Conservation (phyloP, 2,888 invertebrate genomes). For the Tipula vernalis region DNA sequence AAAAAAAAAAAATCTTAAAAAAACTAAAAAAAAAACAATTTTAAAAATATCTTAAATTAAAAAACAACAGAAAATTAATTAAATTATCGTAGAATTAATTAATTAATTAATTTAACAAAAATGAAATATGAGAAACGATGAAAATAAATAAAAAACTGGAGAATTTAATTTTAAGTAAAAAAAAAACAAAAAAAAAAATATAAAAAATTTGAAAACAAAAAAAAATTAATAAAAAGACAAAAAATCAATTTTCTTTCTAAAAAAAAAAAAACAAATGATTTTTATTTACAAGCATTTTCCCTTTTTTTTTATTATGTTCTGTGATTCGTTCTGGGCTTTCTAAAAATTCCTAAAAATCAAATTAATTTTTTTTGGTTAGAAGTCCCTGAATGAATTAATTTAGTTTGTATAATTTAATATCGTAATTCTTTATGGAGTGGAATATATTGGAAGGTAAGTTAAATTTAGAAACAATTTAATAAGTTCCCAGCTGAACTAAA, state of each 20-base stretch:
- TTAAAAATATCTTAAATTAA: neutral
- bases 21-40: neutral
- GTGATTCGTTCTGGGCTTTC: too few relatives aligned
- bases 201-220: neutral
- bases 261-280: conserved; percentile 27
- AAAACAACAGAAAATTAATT: conserved; percentile 5
- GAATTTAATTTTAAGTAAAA: conserved; percentile 9
- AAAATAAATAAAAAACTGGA: neutral
- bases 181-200: neutral
- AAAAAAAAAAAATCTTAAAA: neutral
- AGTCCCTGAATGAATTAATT: too few relatives aligned
- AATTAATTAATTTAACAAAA: neutral
- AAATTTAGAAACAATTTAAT: too few relatives aligned
- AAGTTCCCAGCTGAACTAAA: too few relatives aligned
- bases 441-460: too few relatives aligned
- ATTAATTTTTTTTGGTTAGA: too few relatives aligned
- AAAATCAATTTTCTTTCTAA: conserved; percentile 9
- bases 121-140: neutral
- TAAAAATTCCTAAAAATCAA: too few relatives aligned
- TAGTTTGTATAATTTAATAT: too few relatives aligned
- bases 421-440: too few relatives aligned
- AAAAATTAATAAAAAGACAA: conserved; percentile 5
- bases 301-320: neutral
- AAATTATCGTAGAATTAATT: conserved; percentile 9
- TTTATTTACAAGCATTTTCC: neutral